Conservation (phyloP, 2,888 invertebrate genomes). For the Melipona beecheii region DNA sequence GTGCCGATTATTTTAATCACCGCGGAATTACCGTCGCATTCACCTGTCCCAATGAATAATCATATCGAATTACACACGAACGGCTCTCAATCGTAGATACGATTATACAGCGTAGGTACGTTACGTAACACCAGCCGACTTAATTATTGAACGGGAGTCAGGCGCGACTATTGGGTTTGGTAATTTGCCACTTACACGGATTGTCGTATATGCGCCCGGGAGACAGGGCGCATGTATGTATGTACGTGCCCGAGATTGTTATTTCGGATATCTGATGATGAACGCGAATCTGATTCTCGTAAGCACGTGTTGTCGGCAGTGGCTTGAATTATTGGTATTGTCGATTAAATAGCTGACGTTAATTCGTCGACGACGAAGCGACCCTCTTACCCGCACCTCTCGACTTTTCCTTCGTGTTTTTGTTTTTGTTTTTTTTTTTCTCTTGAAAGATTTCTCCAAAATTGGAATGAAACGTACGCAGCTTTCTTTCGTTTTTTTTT, state of each 20-base stretch:
- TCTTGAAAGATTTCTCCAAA: background rate
- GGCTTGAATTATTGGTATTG: slow-evolving; percentile 60
- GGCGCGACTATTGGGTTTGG: slow-evolving; percentile 72
- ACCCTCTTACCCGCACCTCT: no score
- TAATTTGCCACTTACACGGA: slow-evolving; percentile 74
- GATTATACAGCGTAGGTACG: slow-evolving; percentile 71
- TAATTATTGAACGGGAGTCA: slow-evolving; percentile 74
- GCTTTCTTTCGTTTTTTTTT: background rate
- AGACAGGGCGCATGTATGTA: slow-evolving; percentile 53
- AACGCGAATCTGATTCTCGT: slow-evolving; percentile 68
- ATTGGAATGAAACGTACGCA: background rate
- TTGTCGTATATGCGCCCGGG: slow-evolving; percentile 67
- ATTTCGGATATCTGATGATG: slow-evolving; percentile 70
- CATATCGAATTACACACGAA: slow-evolving; percentile 75
- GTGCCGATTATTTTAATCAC: slow-evolving; percentile 75
- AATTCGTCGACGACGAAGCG: background rate
- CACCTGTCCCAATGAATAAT: slow-evolving; percentile 76
- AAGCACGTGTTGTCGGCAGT: slow-evolving; percentile 62
- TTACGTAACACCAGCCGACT: slow-evolving; percentile 72
- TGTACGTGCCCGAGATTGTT: slow-evolving; percentile 68
- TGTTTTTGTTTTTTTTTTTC: no score
- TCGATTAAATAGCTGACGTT: slow-evolving; percentile 57
- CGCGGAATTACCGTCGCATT: slow-evolving; percentile 72
- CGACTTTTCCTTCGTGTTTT: background rate
- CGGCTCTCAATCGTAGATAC: slow-evolving; percentile 73